Conservation (phyloP, 2,888 invertebrate species). For the Nomada fabriciana region DNA sequence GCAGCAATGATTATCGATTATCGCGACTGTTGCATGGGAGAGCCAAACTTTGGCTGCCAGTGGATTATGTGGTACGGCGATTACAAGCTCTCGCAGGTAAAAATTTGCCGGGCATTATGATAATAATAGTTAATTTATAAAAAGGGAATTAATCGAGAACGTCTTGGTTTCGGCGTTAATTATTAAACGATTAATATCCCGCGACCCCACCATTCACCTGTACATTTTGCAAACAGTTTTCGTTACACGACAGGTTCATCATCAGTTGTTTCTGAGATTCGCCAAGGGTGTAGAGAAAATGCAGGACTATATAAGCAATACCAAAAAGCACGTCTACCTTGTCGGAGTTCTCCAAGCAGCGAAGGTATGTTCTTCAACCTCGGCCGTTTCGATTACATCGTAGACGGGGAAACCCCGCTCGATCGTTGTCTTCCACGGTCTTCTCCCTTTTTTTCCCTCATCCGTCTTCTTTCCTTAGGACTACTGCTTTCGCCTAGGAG, state of each 20-base stretch:
- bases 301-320: constrained; percentile 64
- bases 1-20: constrained; percentile 80
- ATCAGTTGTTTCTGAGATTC: constrained; percentile 71
- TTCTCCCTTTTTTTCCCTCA: no score
- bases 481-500: constrained; percentile 70
- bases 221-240: constrained; percentile 11
- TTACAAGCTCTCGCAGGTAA: constrained; percentile 79
- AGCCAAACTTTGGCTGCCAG: constrained; percentile 78
- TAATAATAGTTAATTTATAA: not conserved
- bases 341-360: constrained; percentile 73
- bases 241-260: constrained; percentile 68
- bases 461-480: constrained; percentile 62
- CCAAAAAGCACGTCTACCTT: constrained; percentile 67
- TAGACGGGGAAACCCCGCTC: not conserved
- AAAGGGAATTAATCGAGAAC: not conserved
- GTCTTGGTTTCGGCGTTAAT: not conserved
- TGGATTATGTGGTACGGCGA: constrained; percentile 83
- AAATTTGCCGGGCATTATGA: constrained; percentile 11
- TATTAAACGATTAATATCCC: not conserved
- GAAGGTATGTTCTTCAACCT: constrained; percentile 63
- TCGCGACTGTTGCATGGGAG: constrained; percentile 78
- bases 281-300: constrained; percentile 72
- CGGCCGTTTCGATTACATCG: not conserved
- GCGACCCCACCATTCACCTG: not conserved
- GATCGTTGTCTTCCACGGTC: not conserved